Evolutionary conservation across 2,888 invertebrate species (phyloP).

Genomic region (Cremastobaeus sp.): DNA sequence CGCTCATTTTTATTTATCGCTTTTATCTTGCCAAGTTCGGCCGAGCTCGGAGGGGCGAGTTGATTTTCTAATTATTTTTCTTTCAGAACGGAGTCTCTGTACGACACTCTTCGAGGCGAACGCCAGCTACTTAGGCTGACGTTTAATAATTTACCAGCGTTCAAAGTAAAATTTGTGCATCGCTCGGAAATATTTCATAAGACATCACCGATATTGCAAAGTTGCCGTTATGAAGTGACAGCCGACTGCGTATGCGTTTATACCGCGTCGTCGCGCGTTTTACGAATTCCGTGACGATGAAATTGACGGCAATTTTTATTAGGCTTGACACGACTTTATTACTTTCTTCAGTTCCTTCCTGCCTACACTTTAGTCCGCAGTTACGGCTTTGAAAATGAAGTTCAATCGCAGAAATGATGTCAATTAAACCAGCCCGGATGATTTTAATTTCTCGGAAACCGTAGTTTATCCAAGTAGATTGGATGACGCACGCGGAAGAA

Average conservation of each 20-base stretch:
- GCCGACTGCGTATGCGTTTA: constrained; percentile 19
- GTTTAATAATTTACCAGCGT: constrained; percentile 37
- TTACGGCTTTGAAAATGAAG: too few relatives aligned
- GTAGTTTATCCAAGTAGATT: too few relatives aligned
- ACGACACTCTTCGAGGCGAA: not conserved
- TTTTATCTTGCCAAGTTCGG: constrained; percentile 31
- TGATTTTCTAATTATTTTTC: constrained; percentile 35
- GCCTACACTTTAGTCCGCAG: too few relatives aligned
- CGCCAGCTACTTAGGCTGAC: constrained; percentile 15
- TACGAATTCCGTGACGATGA: constrained; percentile 35
- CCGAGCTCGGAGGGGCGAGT: constrained; percentile 2
- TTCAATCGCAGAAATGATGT: too few relatives aligned
- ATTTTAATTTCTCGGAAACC: too few relatives aligned
- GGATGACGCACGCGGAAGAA: too few relatives aligned
- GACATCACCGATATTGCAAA: constrained; percentile 47
- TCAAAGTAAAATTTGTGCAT: constrained; percentile 34
- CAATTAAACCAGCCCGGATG: too few relatives aligned
- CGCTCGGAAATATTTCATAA: constrained; percentile 19
- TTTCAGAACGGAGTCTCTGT: constrained; percentile 1
- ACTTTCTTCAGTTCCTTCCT: constrained; percentile 11
- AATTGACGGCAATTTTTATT: constrained; percentile 50
- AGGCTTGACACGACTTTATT: constrained; percentile 35
- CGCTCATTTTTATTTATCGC: constrained; percentile 41
- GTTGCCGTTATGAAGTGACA: constrained; percentile 38
- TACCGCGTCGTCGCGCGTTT: constrained; percentile 15